Evolutionary conservation across 2,888 invertebrate species (phyloP).

Genomic region (Trichogramma evanescens): DNA sequence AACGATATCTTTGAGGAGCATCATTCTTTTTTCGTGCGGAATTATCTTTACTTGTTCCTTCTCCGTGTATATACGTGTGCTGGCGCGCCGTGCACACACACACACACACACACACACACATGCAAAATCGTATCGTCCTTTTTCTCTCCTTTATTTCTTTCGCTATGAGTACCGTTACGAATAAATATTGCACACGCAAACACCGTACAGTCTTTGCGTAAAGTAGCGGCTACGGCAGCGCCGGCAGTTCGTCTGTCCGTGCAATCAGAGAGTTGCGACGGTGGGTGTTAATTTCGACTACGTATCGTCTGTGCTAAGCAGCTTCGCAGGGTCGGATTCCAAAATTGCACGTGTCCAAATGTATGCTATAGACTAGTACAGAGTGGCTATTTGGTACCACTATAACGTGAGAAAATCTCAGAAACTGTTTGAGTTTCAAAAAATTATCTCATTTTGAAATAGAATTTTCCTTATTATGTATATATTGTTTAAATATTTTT

Average conservation of each 20-base stretch:
- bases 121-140: conserved; percentile 17
- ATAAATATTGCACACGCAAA: conserved; percentile 17
- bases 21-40: conserved; percentile 9
- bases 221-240: neutral
- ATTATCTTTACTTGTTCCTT: conserved; percentile 1
- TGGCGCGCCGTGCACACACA: neutral
- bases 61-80: neutral
- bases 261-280: neutral
- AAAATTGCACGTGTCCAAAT: too few relatives aligned
- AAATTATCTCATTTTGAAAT: too few relatives aligned
- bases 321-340: neutral
- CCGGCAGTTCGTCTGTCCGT: neutral
- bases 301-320: conserved; percentile 25
- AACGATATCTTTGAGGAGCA: too few relatives aligned
- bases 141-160: neutral
- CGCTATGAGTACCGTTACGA: conserved; percentile 15
- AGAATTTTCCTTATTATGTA: too few relatives aligned
- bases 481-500: too few relatives aligned
- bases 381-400: too few relatives aligned
- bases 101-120: neutral
- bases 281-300: conserved; percentile 25
- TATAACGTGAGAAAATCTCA: too few relatives aligned
- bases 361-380: too few relatives aligned
- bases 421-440: too few relatives aligned
- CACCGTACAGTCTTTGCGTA: neutral